Conservation (phyloP, 2,888 invertebrate genomes). For the Schizaphis graminum region DNA sequence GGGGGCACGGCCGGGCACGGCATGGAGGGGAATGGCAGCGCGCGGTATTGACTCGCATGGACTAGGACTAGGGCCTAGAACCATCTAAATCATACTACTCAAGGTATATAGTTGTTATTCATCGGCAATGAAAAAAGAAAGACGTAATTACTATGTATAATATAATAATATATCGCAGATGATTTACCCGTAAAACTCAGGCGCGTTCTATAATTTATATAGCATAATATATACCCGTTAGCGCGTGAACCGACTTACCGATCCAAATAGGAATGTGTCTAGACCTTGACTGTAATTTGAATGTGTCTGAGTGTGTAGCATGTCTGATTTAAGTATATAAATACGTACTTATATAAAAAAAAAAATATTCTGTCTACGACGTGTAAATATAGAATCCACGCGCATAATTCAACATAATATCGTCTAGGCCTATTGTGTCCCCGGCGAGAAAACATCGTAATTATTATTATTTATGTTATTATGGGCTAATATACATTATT, state of each 20-base stretch:
- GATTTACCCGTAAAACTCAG: not conserved
- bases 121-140: not conserved
- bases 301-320: not conserved
- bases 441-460: not conserved
- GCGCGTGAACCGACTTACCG: not conserved
- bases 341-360: not conserved
- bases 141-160: not conserved
- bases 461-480: not conserved
- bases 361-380: conserved; percentile 23
- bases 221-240: not conserved
- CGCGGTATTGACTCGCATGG: too few relatives aligned
- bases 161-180: not conserved
- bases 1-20: too few relatives aligned
- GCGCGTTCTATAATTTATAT: not conserved
- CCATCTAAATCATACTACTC: too few relatives aligned
- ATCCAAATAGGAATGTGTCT: conserved; percentile 34
- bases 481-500: not conserved
- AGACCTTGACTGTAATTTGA: conserved; percentile 27
- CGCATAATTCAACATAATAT: not conserved
- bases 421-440: not conserved
- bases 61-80: too few relatives aligned
- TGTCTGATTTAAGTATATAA: conserved; percentile 20
- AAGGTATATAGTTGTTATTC: not conserved
- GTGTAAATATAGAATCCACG: conserved; percentile 13
- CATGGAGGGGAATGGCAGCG: too few relatives aligned